Evolutionary conservation across 2,888 invertebrate genomes (phyloP).

Genomic region (Andrena praecox): DNA sequence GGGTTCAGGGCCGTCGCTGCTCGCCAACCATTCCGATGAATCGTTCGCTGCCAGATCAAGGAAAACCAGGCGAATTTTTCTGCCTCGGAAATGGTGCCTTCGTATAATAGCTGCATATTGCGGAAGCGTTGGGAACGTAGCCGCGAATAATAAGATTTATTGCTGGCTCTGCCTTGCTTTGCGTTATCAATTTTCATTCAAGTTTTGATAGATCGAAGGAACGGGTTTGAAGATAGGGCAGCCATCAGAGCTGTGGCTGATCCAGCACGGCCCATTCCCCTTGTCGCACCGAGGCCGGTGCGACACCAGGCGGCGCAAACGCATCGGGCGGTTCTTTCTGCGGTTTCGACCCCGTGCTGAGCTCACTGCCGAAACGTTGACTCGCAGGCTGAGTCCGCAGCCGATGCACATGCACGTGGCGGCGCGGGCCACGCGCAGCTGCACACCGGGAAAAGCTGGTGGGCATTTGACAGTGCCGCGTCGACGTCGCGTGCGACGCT

Average conservation of each 20-base stretch:
- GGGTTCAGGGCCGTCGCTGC: conserved; percentile 63
- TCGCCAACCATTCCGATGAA: conserved; percentile 23
- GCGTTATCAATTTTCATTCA: too few relatives aligned
- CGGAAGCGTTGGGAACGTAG: conserved; percentile 8
- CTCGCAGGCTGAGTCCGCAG: not conserved
- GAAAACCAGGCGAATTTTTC: conserved; percentile 52
- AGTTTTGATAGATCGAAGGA: not conserved
- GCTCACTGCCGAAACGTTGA: conserved; percentile 1
- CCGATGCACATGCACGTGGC: conserved; percentile 36
- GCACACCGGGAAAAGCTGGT: not conserved
- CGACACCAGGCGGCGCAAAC: too few relatives aligned
- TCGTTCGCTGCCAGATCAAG: conserved; percentile 46
- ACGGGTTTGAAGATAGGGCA: too few relatives aligned
- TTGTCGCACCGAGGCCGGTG: not conserved
- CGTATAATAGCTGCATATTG: not conserved
- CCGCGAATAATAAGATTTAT: conserved; percentile 14
- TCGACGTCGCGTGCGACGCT: conserved; percentile 5
- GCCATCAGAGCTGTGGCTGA: not conserved
- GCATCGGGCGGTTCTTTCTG: not conserved
- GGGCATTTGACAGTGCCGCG: conserved; percentile 7
- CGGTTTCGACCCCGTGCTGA: not conserved
- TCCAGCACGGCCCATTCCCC: conserved; percentile 1
- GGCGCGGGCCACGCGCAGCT: conserved; percentile 25
- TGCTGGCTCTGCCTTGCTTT: not conserved
- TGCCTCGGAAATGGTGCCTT: not conserved